Evolutionary conservation across 1,140 invertebrate genomes (phyloP).

Genomic region (Globodera ellingtonae): DNA sequence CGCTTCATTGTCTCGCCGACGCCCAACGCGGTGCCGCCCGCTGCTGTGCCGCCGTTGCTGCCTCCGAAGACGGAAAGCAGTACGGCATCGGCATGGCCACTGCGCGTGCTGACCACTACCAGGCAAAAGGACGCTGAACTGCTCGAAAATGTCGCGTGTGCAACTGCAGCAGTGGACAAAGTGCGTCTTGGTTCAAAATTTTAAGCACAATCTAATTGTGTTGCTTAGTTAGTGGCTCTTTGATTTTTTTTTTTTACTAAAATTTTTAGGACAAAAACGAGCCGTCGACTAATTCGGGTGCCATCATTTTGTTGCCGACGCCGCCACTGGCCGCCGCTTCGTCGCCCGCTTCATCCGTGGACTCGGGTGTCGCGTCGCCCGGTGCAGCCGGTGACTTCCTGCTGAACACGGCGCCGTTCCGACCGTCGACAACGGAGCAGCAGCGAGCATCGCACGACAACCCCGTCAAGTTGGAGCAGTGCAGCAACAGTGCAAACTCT

Average conservation of each 20-base stretch:
- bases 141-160: background rate
- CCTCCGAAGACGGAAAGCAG: background rate
- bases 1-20: conserved; percentile 26
- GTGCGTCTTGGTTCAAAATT: no score
- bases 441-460: no score
- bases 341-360: conserved; percentile 24
- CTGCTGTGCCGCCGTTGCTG: background rate
- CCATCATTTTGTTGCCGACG: background rate
- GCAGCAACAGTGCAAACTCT: background rate
- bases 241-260: no score
- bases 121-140: background rate
- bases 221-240: no score
- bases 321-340: conserved; percentile 17
- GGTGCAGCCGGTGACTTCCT: conserved; percentile 17
- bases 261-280: no score
- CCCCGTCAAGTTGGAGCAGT: background rate
- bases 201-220: no score
- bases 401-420: background rate
- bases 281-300: background rate
- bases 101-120: conserved; percentile 7
- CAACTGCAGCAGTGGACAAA: no score
- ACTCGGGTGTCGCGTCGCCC: conserved; percentile 33
- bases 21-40: conserved; percentile 16
- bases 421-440: background rate
- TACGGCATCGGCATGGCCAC: background rate